phyloP scores from a whole-genome alignment of 2,797 vertebrate genomes.

The Triplophysa bombifrons region DNA sequence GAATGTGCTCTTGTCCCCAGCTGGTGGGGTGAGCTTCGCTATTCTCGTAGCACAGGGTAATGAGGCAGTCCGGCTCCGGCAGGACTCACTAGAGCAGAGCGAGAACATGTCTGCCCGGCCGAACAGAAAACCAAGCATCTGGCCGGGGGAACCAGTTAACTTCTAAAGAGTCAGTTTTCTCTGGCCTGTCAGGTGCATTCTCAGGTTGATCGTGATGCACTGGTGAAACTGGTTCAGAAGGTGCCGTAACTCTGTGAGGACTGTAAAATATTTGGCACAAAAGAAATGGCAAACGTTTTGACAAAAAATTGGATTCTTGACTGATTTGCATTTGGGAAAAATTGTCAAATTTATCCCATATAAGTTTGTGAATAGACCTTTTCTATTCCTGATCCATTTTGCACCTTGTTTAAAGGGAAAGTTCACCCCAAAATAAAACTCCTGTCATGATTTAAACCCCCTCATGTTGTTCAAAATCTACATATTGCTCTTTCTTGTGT shows the following conservation, averaged over 20 bases:
- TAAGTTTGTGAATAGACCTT: no score
- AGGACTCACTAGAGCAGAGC: constrained; percentile 67
- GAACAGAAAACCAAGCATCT: constrained; percentile 64
- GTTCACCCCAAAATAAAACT: no score
- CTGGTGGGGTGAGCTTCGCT: constrained; percentile 60
- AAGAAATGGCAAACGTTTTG: no score
- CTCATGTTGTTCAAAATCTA: no score
- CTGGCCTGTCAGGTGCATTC: neutral
- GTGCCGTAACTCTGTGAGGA: neutral
- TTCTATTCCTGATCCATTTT: no score
- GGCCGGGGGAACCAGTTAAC: constrained; percentile 49
- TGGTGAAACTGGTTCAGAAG: neutral
- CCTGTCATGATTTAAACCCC: no score
- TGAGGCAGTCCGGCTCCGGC: constrained; percentile 66
- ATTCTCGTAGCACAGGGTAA: constrained; percentile 66
- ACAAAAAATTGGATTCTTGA: no score
- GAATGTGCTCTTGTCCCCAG: constrained; percentile 49
- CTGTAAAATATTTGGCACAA: neutral
- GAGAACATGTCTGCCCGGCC: constrained; percentile 61
- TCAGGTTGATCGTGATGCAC: neutral
- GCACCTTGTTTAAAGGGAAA: no score
- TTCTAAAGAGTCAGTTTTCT: constrained; percentile 2
- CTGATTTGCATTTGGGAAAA: no score
- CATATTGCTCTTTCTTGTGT: no score
- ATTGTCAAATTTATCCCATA: no score